Conservation (phyloP, 1,140 invertebrate genomes). For the Drosophila bocki region DNA sequence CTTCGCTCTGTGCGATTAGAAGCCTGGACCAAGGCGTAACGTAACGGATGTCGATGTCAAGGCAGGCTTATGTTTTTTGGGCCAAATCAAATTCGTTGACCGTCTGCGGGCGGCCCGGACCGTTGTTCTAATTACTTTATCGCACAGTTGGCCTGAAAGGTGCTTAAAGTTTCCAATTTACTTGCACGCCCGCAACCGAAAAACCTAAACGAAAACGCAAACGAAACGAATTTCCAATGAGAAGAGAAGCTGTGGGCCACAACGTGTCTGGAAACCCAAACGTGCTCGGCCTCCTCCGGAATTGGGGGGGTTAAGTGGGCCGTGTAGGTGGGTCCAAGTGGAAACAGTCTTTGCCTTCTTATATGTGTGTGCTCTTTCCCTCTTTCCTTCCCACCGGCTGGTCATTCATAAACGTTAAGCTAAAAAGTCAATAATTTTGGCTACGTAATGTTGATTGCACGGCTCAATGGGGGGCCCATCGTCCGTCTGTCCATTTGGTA, state of each 20-base stretch:
- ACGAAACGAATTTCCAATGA: slow-evolving; percentile 74
- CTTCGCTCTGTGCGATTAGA: slow-evolving; percentile 32
- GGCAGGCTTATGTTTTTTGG: slow-evolving; percentile 35
- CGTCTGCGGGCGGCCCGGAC: slow-evolving; percentile 17
- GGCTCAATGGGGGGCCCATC: slow-evolving; percentile 22
- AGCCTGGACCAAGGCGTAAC: slow-evolving; percentile 16
- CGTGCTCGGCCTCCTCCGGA: slow-evolving; percentile 21
- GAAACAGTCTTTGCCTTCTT: neutral
- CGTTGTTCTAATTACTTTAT: slow-evolving; percentile 72
- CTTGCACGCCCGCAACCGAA: slow-evolving; percentile 59
- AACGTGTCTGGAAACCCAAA: slow-evolving; percentile 77
- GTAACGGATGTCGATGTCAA: slow-evolving; percentile 3
- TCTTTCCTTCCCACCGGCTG: slow-evolving; percentile 14
- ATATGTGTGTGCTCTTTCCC: slow-evolving; percentile 8
- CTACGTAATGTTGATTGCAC: slow-evolving; percentile 48
- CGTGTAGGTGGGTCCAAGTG: slow-evolving; percentile 5
- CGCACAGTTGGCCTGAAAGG: slow-evolving; percentile 57
- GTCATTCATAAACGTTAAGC: slow-evolving; percentile 74
- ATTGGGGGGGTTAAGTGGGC: slow-evolving; percentile 15
- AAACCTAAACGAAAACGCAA: slow-evolving; percentile 19
- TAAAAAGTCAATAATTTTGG: slow-evolving; percentile 70
- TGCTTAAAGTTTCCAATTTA: slow-evolving; percentile 78
- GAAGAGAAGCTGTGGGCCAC: slow-evolving; percentile 56
- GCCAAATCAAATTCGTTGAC: slow-evolving; percentile 38
- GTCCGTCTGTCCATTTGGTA: slow-evolving; percentile 9